Base-by-base conservation (phyloP, 2,113 vertebrate species). In the Pyxicephalus adspersus region DNA sequence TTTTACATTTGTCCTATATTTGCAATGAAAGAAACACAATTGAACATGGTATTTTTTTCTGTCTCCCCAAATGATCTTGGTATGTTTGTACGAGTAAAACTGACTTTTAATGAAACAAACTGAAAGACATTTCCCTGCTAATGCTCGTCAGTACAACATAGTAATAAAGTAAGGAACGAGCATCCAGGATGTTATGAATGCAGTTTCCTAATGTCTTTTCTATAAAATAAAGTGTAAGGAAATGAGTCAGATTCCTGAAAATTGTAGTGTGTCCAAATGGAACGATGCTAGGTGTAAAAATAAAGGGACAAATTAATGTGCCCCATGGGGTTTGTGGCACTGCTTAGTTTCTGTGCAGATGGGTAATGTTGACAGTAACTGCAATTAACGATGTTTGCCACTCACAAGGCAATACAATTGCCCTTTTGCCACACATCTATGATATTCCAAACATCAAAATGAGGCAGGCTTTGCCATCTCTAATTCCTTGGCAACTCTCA, bases 181-280 rank as follows among this genome's bases (percentile, higher is more conserved):
- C 29, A 57, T 87, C 84, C 79, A 87, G 87, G 87, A 85, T 87
- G 86, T 87, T 71, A 63, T 17, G 81, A 76, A 54, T 71, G 58
- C 19, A 86, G 88, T 89, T 93, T 94, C 91, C 91, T 90, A 52
- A 1, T 84, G 85, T 86, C 89, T 84, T 86, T 89, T 86, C 87
- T 86, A 31, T 72, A 64, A 72, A 54, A 80, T 31, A 64, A 71
- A 29, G 20, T 88, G 86, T 86, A 83, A 93, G 92, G 93, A 94
- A 93, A 89, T 93, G 91, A 94, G 90, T 94, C 92, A 93, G 91
- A 92, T 89, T 92, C 91, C 92, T 91, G 88, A 68, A 89, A 86
- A 84, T 84, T 90, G 89, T 90, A 78, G 26, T 65, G 16, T 74
- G 51, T 45, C 25, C 50, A 81, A 81, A 65, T 57, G 38, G 61